Conservation (phyloP, 2,113 vertebrate genomes). For the Pelodiscus sinensis region DNA sequence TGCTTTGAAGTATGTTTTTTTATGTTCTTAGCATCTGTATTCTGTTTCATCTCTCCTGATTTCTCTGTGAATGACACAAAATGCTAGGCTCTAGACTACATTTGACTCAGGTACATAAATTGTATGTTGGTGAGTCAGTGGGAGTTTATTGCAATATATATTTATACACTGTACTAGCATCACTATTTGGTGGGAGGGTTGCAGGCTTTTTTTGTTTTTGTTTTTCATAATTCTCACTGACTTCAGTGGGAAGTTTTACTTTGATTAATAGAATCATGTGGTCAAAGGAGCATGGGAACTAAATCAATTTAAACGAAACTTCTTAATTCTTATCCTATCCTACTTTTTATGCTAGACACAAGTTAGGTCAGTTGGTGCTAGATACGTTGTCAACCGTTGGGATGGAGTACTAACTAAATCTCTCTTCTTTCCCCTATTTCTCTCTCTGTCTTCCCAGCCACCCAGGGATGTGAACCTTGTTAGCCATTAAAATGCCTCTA, state of each 20-base stretch:
- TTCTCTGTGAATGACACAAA: background rate
- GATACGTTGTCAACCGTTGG: background rate
- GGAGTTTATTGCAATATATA: background rate
- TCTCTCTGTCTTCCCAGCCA: background rate
- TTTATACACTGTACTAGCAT: no score
- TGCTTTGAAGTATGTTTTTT: background rate
- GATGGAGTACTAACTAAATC: background rate
- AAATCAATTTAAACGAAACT: background rate
- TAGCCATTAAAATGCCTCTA: background rate
- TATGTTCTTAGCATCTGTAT: background rate
- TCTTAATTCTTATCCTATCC: background rate
- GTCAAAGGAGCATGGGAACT: background rate
- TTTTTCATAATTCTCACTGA: background rate
- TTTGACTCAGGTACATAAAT: background rate
- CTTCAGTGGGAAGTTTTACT: background rate
- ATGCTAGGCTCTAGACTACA: background rate
- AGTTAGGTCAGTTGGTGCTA: background rate
- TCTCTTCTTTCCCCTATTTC: background rate
- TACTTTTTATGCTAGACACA: background rate
- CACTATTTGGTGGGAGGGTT: background rate
- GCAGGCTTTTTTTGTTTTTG: background rate
- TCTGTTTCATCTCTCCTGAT: background rate
- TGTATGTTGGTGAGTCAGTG: background rate
- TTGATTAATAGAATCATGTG: background rate
- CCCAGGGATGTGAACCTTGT: background rate